These are phyloP conservation scores for Hartigia nigra DNA, from an alignment of 2,888 invertebrate species.

Conservation along the genomic window DNA sequence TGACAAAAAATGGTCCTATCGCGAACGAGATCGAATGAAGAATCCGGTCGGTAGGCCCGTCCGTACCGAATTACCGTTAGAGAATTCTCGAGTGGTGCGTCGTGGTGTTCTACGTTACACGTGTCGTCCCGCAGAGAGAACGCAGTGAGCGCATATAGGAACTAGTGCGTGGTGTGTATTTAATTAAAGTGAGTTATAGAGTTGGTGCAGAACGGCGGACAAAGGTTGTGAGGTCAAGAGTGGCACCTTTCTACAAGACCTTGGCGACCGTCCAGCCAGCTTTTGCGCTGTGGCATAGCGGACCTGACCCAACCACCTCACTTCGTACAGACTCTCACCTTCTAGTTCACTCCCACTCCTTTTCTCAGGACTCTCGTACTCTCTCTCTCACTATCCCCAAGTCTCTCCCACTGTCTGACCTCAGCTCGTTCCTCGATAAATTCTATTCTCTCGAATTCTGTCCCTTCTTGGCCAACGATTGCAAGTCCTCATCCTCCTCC, in stretches of 20 bases:
- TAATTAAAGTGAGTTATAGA: neutral
- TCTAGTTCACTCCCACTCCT: slow-evolving; percentile 19
- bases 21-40: neutral
- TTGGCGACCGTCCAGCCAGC: slow-evolving; percentile 25
- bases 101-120: neutral
- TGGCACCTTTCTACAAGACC: slow-evolving; percentile 30
- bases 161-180: neutral
- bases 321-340: slow-evolving; percentile 33
- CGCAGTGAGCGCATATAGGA: neutral
- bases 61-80: neutral
- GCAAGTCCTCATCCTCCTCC: neutral
- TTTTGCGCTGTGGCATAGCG: slow-evolving; percentile 18
- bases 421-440: neutral
- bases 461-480: neutral
- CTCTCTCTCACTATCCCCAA: neutral
- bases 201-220: neutral
- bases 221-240: slow-evolving; percentile 4
- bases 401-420: neutral
- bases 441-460: neutral
- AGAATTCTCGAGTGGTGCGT: neutral
- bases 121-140: neutral
- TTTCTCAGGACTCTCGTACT: neutral
- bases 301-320: slow-evolving; percentile 23
- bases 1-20: neutral
- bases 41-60: neutral